Base-by-base conservation (phyloP, 2,797 vertebrate genomes). In the Mormyrus hasselquistii region DNA sequence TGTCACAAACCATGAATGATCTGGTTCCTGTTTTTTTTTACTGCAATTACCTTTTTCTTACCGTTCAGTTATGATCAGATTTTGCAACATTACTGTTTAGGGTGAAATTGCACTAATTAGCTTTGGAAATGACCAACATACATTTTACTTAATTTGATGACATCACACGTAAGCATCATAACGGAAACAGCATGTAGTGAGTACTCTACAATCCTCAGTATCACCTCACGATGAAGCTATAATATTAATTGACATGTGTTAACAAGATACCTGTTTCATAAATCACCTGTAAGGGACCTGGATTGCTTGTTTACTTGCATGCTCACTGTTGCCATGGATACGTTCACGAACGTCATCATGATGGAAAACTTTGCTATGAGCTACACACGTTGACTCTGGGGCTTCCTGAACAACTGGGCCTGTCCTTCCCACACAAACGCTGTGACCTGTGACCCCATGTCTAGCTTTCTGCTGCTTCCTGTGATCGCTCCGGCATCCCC, bases 381-480 rank as follows among this genome's bases (percentile, higher is more conserved):
- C 38, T 79, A 47, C 6, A 19, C 34, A 79, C 9, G n/a, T 47
- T 82, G 55, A 44, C 59, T 85, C 47, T n/a, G 29, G 44, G 79
- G 12, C 55, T 55, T 44, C 38, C 65, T 38, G 29, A 79, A 29
- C 14, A 8, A 79, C 94, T 95, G 94, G 93, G 90, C 91, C 92
- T 88, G 88, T 83, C 92, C 93, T 94, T 96, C 95, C 93, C 93
- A 95, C 91, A 94, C 90, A 94, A 92, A 89, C 87, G 92, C 82
- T 90, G 29, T 88, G 92, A 92, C 92, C 92, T 90, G 86, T 91
- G 93, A 93, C 92, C 57, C 90, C 93, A 86, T 89, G 29, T 87
- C 59, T 49, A 69, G 88, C 89, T 92, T 89, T 86, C 90, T 91
- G 93, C 92, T 94, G 90, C 94, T 95, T 96, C 95, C 95, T 95